These are phyloP conservation scores for Gortyna flavago DNA, from an alignment of 2,888 invertebrate species.

Conservation along the genomic window DNA sequence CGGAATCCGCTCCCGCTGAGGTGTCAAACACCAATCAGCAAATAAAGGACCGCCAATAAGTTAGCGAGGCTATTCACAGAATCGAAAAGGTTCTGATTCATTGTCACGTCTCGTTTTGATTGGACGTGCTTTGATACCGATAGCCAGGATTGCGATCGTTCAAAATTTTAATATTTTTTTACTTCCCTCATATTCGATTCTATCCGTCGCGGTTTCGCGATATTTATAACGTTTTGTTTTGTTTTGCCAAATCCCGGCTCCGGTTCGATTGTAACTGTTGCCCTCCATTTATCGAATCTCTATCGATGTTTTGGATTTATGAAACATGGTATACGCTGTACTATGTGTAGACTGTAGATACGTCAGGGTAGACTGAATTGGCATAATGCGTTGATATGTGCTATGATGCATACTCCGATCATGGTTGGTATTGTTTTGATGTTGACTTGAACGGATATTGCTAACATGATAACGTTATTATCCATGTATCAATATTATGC, in stretches of 20 bases:
- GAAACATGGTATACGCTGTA: constrained; percentile 54
- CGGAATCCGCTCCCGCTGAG: constrained; percentile 81
- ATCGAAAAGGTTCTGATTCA: constrained; percentile 88
- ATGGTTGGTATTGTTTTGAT: constrained; percentile 55
- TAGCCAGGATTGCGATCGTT: constrained; percentile 87
- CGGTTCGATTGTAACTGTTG: constrained; percentile 73
- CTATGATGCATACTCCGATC: constrained; percentile 52
- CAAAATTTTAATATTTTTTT: constrained; percentile 87
- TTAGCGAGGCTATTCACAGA: constrained; percentile 86
- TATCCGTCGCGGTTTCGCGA: constrained; percentile 84
- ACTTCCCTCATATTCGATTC: constrained; percentile 86
- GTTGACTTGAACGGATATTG: constrained; percentile 59
- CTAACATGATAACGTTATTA: constrained; percentile 58
- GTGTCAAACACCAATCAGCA: constrained; percentile 88
- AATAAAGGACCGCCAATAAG: constrained; percentile 89
- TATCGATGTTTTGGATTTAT: constrained; percentile 68
- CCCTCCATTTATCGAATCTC: constrained; percentile 77
- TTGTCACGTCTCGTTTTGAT: constrained; percentile 89
- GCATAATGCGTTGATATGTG: constrained; percentile 52
- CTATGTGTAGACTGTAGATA: constrained; percentile 30
- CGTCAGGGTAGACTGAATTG: constrained; percentile 26
- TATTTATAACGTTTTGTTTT: constrained; percentile 85
- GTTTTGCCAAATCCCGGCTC: constrained; percentile 77
- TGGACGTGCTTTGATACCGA: constrained; percentile 90
- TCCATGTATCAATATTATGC: constrained; percentile 55